Evolutionary conservation across 2,888 invertebrate species (phyloP).

Genomic region (Prenolepis imparis): DNA sequence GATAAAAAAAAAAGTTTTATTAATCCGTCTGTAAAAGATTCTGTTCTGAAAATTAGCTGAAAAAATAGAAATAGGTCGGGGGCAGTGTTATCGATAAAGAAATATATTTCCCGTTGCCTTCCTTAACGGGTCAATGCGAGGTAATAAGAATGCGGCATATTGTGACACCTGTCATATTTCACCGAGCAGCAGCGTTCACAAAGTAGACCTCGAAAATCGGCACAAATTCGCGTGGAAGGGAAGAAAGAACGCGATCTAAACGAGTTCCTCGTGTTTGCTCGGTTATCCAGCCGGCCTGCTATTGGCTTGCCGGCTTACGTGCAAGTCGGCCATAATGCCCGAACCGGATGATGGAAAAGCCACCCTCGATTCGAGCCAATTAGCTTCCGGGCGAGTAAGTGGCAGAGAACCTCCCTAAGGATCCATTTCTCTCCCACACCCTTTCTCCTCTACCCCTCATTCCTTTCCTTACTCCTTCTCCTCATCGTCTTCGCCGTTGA

Average conservation of each 20-base stretch:
- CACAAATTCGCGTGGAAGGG: slow-evolving; percentile 59
- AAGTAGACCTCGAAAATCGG: slow-evolving; percentile 41
- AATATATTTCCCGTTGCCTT: neutral
- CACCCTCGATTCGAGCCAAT: slow-evolving; percentile 77
- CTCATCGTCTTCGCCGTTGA: slow-evolving; percentile 43
- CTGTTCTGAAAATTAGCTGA: neutral
- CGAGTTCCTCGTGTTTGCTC: slow-evolving; percentile 62
- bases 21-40: neutral
- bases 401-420: slow-evolving; percentile 73
- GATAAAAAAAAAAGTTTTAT: neutral
- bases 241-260: slow-evolving; percentile 63
- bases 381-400: slow-evolving; percentile 77
- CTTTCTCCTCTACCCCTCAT: slow-evolving; percentile 13
- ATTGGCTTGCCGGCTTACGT: slow-evolving; percentile 73
- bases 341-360: slow-evolving; percentile 78
- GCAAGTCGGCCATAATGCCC: slow-evolving; percentile 76
- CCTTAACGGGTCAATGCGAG: slow-evolving; percentile 9
- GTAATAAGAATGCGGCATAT: neutral
- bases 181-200: slow-evolving; percentile 39
- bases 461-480: slow-evolving; percentile 7
- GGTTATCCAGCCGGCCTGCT: slow-evolving; percentile 63
- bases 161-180: slow-evolving; percentile 47
- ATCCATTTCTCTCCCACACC: slow-evolving; percentile 68
- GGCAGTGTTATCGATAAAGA: neutral
- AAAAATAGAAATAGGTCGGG: neutral